Conservation (phyloP, 2,888 invertebrate species). For the Pomacea canaliculata region DNA sequence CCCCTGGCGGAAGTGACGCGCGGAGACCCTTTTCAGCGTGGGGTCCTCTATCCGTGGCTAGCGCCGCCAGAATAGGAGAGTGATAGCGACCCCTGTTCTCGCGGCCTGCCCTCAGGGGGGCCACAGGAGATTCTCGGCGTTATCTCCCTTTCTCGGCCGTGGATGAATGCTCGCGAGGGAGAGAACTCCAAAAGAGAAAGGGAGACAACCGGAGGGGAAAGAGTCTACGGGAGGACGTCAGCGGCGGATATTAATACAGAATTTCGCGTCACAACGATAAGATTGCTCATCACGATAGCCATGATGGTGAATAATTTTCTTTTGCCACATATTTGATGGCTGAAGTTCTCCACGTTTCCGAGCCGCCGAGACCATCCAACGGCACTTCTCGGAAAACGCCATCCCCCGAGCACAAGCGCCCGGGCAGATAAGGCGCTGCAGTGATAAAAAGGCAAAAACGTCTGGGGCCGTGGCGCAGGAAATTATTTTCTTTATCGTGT, state of each 20-base stretch:
- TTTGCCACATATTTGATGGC: constrained; percentile 12
- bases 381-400: constrained; percentile 8
- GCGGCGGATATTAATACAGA: constrained; percentile 28
- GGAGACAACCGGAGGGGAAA: not conserved
- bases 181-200: constrained; percentile 2
- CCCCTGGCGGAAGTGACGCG: no score
- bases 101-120: not conserved
- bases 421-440: constrained; percentile 16
- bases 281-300: constrained; percentile 21
- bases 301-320: constrained; percentile 26
- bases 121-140: not conserved
- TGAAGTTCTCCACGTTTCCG: constrained; percentile 1
- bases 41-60: no score
- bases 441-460: constrained; percentile 24
- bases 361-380: constrained; percentile 20
- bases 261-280: constrained; percentile 24
- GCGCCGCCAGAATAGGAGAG: not conserved
- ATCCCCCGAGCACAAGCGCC: constrained; percentile 12
- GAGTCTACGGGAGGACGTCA: no score
- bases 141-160: not conserved
- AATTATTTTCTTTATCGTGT: constrained; percentile 31
- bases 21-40: no score
- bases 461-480: constrained; percentile 21
- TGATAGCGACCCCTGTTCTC: not conserved
- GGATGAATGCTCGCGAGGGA: not conserved